Conservation (phyloP, 1,140 invertebrate species). For the Lutraria rhynchaena region DNA sequence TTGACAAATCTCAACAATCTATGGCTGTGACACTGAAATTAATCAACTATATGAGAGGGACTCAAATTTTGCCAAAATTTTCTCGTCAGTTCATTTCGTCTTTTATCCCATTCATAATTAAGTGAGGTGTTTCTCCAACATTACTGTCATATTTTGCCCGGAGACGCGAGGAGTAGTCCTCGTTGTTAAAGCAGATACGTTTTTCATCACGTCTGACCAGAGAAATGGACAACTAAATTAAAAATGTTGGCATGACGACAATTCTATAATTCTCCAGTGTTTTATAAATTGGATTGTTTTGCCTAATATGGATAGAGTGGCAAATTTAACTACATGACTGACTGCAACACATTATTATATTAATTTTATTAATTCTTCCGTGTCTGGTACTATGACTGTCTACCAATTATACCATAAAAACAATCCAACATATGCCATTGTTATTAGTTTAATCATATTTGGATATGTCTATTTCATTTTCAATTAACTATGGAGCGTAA, state of each 20-base stretch:
- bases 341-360: conserved; percentile 34
- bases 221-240: conserved; percentile 44
- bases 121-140: conserved; percentile 42
- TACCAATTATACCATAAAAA: conserved; percentile 34
- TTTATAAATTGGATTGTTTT: conserved; percentile 46
- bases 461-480: conserved; percentile 35
- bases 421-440: conserved; percentile 23
- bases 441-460: conserved; percentile 40
- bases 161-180: conserved; percentile 23
- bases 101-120: conserved; percentile 42
- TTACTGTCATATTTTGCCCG: conserved; percentile 45
- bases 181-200: conserved; percentile 5
- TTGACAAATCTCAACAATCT: conserved; percentile 48
- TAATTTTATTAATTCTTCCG: conserved; percentile 41
- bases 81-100: conserved; percentile 24
- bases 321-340: neutral
- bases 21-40: conserved; percentile 7
- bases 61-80: conserved; percentile 42
- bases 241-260: conserved; percentile 20
- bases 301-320: conserved; percentile 14
- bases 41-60: conserved; percentile 23
- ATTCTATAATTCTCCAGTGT: conserved; percentile 33
- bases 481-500: neutral
- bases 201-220: conserved; percentile 39
- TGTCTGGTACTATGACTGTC: conserved; percentile 15